Percentiles rank a stretch among this genome's conserved stretches.
Conservation (phyloP, 2,797 vertebrate species). For the Phylloscopus collybita region DNA sequence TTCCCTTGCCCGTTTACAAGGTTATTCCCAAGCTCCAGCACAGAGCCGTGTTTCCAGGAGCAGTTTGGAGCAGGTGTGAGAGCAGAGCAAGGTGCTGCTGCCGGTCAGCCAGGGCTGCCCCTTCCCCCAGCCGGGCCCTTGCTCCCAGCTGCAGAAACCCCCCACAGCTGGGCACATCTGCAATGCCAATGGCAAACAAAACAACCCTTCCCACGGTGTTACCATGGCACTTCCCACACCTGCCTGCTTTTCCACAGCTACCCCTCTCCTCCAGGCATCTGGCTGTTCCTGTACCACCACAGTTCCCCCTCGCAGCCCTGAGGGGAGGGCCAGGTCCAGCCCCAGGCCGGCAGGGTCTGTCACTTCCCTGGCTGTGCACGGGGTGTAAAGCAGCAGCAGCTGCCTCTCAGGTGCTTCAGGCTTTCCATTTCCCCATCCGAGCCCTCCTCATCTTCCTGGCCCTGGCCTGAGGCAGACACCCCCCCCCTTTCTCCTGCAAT, state of each 20-base stretch:
- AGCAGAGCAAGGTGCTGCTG: not conserved
- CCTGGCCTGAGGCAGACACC: not conserved
- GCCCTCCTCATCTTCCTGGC: not conserved
- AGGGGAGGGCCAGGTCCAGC: not conserved
- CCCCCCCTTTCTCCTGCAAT: not conserved
- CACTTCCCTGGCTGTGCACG: not conserved
- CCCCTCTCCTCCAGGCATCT: not conserved
- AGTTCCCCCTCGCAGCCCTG: not conserved
- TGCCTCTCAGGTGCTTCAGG: not conserved
- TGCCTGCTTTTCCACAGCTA: not conserved
- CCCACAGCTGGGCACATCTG: constrained; percentile 31
- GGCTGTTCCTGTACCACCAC: not conserved
- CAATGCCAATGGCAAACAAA: constrained; percentile 23
- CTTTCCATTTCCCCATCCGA: not conserved
- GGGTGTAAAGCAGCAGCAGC: not conserved
- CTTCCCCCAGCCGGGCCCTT: not conserved
- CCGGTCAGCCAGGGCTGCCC: not conserved
- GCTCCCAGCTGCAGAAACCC: not conserved
- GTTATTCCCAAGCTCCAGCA: not conserved
- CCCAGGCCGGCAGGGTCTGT: not conserved
- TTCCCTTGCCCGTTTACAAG: not conserved
- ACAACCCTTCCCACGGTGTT: constrained; percentile 14
- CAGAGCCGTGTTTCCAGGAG: not conserved
- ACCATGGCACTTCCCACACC: constrained; percentile 40
- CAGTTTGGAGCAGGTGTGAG: not conserved